A percentile compares a stretch with the other conserved stretches of the same genome.
Conservation (phyloP, 2,797 vertebrate genomes). For the Enteromius argenteus region DNA sequence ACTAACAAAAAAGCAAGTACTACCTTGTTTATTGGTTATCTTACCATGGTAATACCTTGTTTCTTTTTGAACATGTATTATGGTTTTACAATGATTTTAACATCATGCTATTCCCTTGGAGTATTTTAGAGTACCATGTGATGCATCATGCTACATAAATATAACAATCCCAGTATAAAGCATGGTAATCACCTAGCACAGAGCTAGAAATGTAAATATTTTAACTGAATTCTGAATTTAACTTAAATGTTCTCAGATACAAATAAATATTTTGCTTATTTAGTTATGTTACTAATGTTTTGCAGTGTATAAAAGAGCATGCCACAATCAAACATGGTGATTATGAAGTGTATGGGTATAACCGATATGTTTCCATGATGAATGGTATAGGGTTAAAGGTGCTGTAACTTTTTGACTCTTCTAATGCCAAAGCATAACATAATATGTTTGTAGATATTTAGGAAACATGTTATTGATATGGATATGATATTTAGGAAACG, state of each 20-base stretch:
- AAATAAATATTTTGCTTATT: background rate
- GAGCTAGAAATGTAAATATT: background rate
- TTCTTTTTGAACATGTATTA: background rate
- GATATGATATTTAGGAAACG: too few species aligned
- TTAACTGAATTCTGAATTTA: background rate
- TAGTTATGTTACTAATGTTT: background rate
- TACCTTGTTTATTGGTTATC: background rate
- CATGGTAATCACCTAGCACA: background rate
- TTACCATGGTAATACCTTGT: background rate
- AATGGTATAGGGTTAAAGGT: background rate
- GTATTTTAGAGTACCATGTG: background rate
- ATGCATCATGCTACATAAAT: background rate
- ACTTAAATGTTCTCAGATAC: too few species aligned
- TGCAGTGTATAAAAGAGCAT: constrained; percentile 1
- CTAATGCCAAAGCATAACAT: too few species aligned
- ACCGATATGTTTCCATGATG: background rate
- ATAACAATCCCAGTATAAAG: background rate
- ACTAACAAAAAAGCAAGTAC: too few species aligned
- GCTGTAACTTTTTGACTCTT: too few species aligned
- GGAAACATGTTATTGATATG: too few species aligned
- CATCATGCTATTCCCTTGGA: background rate
- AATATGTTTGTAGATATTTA: too few species aligned
- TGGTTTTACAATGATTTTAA: background rate
- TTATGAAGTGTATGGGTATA: background rate
- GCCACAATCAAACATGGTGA: background rate